Evolutionary conservation across 2,797 vertebrate genomes (phyloP).

Genomic region (Etheostoma perlongum): DNA sequence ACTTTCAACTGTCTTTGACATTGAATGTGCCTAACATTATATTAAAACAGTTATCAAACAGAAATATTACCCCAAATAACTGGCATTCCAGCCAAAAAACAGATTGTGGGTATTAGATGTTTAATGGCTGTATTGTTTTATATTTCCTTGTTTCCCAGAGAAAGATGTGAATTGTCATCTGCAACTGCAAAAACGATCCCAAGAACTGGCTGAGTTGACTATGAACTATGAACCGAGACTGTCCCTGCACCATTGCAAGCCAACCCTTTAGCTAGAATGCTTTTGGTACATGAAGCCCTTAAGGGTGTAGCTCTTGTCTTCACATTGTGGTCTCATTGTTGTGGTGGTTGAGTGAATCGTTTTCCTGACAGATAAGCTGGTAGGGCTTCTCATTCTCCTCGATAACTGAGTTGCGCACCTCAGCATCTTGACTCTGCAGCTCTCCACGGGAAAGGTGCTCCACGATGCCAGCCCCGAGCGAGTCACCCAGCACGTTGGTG

Average conservation of each 20-base stretch:
- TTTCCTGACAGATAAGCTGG: slow-evolving; percentile 89
- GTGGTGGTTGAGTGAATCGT: slow-evolving; percentile 80
- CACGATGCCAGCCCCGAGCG: slow-evolving; percentile 93
- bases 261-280: slow-evolving; percentile 22
- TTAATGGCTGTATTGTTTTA: slow-evolving; percentile 1
- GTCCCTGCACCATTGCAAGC: neutral
- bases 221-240: slow-evolving; percentile 9
- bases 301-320: slow-evolving; percentile 36
- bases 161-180: slow-evolving; percentile 6
- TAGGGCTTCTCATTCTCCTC: slow-evolving; percentile 91
- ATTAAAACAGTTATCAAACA: slow-evolving; percentile 10
- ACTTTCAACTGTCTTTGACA: neutral
- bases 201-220: slow-evolving; percentile 11
- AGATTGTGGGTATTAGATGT: slow-evolving; percentile 9
- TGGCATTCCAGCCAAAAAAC: slow-evolving; percentile 11
- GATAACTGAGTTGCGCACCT: slow-evolving; percentile 88
- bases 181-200: neutral
- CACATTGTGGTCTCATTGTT: slow-evolving; percentile 91
- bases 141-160: slow-evolving; percentile 17
- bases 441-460: slow-evolving; percentile 93
- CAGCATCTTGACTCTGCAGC: slow-evolving; percentile 88
- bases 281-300: slow-evolving; percentile 9
- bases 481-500: slow-evolving; percentile 96
- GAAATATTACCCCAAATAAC: slow-evolving; percentile 5
- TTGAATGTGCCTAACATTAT: neutral